Percentiles rank a stretch among this genome's conserved stretches.
Conservation (phyloP, 2,888 invertebrate species). For the Macrophya alboannulata region DNA sequence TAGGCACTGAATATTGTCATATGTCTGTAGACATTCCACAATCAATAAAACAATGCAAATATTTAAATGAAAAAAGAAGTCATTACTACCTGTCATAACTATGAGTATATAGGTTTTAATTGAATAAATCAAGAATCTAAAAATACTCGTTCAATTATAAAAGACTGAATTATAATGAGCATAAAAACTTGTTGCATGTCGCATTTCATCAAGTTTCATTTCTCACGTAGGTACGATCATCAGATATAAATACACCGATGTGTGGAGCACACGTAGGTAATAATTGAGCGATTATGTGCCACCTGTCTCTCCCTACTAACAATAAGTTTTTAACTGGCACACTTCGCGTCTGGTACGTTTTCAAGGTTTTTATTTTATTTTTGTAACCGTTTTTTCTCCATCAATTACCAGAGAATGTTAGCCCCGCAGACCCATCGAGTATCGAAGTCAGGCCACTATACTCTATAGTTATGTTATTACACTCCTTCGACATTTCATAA, state of each 20-base stretch:
- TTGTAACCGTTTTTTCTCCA: conserved; percentile 6
- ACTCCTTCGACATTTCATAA: conserved; percentile 44
- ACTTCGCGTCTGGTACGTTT: conserved; percentile 26
- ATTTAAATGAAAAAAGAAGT: neutral
- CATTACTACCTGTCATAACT: neutral
- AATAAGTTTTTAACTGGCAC: conserved; percentile 13
- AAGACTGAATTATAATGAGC: neutral
- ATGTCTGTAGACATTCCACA: neutral
- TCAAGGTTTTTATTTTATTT: conserved; percentile 13
- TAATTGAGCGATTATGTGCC: conserved; percentile 28
- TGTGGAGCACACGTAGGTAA: neutral
- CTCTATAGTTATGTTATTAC: conserved; percentile 47
- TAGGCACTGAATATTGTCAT: neutral
- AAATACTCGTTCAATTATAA: neutral
- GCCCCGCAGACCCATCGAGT: conserved; percentile 35
- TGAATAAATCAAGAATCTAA: neutral
- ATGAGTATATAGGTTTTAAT: neutral
- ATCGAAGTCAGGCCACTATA: conserved; percentile 28
- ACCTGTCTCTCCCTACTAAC: conserved; percentile 2
- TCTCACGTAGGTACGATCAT: neutral
- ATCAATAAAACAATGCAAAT: neutral
- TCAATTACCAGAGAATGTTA: conserved; percentile 38
- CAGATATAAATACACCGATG: conserved; percentile 32
- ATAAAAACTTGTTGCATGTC: neutral
- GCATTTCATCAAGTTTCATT: conserved; percentile 1